A percentile compares a stretch with the other conserved stretches of the same genome.
phyloP scores from a whole-genome alignment of 2,797 vertebrate species.

The Tamandua tetradactyla region DNA sequence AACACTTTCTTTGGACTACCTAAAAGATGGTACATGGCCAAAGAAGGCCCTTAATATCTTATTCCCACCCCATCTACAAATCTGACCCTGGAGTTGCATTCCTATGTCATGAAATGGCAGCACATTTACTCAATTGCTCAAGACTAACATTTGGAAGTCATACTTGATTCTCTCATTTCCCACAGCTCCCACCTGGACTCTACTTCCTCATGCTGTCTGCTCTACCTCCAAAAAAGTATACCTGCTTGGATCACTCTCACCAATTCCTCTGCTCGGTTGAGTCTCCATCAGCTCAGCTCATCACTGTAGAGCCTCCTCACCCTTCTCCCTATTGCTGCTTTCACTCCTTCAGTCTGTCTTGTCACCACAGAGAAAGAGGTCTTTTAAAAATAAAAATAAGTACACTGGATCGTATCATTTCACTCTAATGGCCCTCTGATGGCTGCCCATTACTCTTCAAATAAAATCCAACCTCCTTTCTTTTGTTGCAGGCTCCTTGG shows the following conservation, averaged over 20 bases:
- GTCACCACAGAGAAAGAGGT: background rate
- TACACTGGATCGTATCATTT: background rate
- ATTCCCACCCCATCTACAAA: fast-evolving
- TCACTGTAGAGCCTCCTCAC: too few relatives aligned
- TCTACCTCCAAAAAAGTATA: fast-evolving
- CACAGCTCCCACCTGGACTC: too few relatives aligned
- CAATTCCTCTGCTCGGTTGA: background rate
- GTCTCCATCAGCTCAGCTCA: fast-evolving
- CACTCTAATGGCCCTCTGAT: background rate
- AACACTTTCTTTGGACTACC: background rate
- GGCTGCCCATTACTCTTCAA: background rate
- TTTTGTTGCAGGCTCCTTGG: fast-evolving
- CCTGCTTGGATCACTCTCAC: fast-evolving
- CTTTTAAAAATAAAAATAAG: background rate
- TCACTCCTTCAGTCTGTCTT: background rate
- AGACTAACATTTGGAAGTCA: background rate
- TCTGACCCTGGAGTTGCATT: background rate
- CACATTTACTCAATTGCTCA: background rate
- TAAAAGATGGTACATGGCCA: background rate
- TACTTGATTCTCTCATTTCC: background rate
- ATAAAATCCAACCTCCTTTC: background rate
- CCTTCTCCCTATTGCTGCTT: background rate
- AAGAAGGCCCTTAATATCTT: background rate
- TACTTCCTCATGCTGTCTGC: background rate
- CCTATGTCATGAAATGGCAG: background rate